Percentiles rank a stretch among this genome's conserved stretches.
These are phyloP conservation scores for Calephelis perditalis DNA, from an alignment of 2,888 invertebrate genomes.

Conservation along the genomic window DNA sequence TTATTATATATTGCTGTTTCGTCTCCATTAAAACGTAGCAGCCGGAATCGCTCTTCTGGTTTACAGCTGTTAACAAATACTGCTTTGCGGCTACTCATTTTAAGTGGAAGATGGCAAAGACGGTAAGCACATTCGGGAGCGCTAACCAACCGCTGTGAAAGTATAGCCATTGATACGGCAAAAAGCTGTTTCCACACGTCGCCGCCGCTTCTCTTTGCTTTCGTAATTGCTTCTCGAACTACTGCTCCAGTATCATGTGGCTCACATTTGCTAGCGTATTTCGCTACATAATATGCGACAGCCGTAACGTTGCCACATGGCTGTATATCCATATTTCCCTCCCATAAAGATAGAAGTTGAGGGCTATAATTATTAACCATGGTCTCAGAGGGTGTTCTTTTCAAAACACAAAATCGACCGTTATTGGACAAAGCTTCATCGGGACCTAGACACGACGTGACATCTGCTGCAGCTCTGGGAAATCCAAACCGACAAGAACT, in stretches of 20 bases:
- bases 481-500: conserved; percentile 25
- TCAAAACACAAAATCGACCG: conserved; percentile 37
- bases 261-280: conserved; percentile 36
- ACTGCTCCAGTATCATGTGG: conserved; percentile 34
- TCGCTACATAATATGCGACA: conserved; percentile 39
- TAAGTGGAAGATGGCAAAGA: no score
- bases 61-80: no score
- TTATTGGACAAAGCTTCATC: conserved; percentile 27
- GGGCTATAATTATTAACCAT: conserved; percentile 41
- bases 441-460: no score
- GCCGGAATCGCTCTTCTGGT: no score
- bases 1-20: no score
- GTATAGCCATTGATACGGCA: conserved; percentile 24
- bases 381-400: conserved; percentile 31
- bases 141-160: no score
- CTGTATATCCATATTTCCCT: conserved; percentile 42
- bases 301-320: conserved; percentile 39
- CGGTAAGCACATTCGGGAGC: no score
- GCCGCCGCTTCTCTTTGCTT: conserved; percentile 29
- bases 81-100: no score
- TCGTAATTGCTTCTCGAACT: conserved; percentile 29
- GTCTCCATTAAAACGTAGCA: no score
- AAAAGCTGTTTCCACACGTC: conserved; percentile 33
- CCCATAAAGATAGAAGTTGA: conserved; percentile 33
- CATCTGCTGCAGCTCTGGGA: no score